Conservation (phyloP, 2,113 vertebrate genomes). For the Cnemophilus loriae region DNA sequence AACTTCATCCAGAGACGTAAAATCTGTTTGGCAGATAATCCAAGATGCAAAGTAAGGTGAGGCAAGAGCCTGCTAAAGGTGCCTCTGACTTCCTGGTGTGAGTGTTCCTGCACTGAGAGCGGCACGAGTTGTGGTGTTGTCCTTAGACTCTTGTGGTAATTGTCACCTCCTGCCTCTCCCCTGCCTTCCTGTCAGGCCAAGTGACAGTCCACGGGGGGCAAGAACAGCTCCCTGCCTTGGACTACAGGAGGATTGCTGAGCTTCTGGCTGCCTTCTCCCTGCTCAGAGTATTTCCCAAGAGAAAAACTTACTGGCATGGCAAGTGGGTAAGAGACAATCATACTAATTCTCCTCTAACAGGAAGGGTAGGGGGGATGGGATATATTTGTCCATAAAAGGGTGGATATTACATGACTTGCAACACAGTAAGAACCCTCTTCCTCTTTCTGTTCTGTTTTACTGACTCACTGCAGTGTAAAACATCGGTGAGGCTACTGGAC, state of each 20-base stretch:
- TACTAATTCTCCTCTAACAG: background rate
- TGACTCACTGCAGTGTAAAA: background rate
- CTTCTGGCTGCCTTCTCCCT: background rate
- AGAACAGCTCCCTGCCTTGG: background rate
- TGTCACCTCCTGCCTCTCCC: background rate
- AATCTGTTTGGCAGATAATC: background rate
- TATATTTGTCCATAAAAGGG: background rate
- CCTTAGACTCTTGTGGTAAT: background rate
- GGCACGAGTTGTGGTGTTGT: fast-evolving
- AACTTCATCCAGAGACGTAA: background rate
- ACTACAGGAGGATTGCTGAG: background rate
- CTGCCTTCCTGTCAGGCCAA: background rate
- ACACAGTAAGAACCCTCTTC: background rate
- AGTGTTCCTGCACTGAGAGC: fast-evolving
- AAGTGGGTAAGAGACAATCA: slow-evolving; percentile 2
- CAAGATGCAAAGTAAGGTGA: background rate
- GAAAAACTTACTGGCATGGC: background rate
- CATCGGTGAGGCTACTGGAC: background rate
- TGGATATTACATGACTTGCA: background rate
- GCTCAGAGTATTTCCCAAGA: background rate
- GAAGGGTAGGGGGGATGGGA: background rate
- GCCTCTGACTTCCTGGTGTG: background rate
- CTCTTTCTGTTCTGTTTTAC: background rate
- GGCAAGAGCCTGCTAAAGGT: background rate
- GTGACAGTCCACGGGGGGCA: background rate